These are phyloP conservation scores for Blomia tropicalis DNA, from an alignment of 2,888 invertebrate genomes.

Conservation along the genomic window DNA sequence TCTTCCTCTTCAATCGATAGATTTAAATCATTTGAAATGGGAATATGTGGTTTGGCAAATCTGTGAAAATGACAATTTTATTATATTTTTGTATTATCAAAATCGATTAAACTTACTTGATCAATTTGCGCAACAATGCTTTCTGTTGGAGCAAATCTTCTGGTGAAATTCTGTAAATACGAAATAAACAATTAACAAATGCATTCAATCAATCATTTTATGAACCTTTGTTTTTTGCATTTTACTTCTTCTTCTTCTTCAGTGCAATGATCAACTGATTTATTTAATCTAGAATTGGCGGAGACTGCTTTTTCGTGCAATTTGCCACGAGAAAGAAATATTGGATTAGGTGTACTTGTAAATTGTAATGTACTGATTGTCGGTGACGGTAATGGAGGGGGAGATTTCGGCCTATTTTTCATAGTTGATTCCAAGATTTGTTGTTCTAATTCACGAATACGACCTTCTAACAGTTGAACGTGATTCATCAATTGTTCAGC, in stretches of 20 bases:
- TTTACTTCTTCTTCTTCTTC: background rate
- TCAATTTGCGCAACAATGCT: conserved; percentile 1
- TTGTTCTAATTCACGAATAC: too few species aligned
- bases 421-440: too few species aligned
- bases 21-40: background rate
- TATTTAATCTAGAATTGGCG: background rate
- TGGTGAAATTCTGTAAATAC: background rate
- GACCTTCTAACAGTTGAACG: too few species aligned
- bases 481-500: too few species aligned
- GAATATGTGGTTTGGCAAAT: background rate
- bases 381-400: background rate
- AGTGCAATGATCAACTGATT: background rate
- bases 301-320: background rate
- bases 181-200: background rate
- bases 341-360: conserved; percentile 12
- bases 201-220: too few species aligned
- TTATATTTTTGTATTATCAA: background rate
- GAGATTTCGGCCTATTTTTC: too few species aligned
- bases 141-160: conserved; percentile 4
- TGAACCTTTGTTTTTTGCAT: conserved; percentile 8
- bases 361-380: background rate
- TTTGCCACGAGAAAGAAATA: conserved; percentile 2
- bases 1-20: conserved; percentile 3
- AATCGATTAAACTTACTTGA: conserved; percentile 1
- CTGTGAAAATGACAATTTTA: background rate